These are phyloP conservation scores for Numenius phaeopus DNA, from an alignment of 2,797 vertebrate genomes.

Conservation along the genomic window DNA sequence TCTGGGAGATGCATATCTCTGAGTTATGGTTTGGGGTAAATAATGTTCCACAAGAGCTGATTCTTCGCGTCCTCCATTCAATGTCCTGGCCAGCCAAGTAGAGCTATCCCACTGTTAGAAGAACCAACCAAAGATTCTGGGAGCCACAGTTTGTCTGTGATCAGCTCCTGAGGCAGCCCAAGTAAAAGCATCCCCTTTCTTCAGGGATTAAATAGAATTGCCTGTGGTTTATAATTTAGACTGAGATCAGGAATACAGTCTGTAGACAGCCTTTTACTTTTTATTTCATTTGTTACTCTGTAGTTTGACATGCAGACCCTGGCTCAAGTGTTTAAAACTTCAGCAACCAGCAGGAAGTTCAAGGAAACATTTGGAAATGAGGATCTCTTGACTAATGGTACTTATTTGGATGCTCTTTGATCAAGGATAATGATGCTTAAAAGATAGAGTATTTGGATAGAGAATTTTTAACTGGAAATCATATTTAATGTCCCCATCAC, in stretches of 20 bases:
- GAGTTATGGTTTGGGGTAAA: background rate
- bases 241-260: background rate
- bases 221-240: background rate
- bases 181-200: background rate
- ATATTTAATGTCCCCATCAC: background rate
- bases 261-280: background rate
- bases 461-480: conserved; percentile 34
- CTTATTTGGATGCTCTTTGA: background rate
- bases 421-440: background rate
- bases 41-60: background rate
- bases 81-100: background rate
- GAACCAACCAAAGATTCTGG: background rate
- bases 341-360: background rate
- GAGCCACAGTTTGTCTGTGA: background rate
- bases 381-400: background rate
- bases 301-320: background rate
- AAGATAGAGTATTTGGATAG: background rate
- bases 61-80: background rate
- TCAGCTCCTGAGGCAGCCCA: background rate
- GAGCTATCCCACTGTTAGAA: background rate
- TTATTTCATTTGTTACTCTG: background rate
- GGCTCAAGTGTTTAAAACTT: background rate
- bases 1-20: background rate
- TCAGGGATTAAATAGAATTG: background rate
- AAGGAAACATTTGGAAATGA: background rate